Base-by-base conservation (phyloP, 37 sponge, comb jelly and placozoan species). In the Crambe crambe region DNA sequence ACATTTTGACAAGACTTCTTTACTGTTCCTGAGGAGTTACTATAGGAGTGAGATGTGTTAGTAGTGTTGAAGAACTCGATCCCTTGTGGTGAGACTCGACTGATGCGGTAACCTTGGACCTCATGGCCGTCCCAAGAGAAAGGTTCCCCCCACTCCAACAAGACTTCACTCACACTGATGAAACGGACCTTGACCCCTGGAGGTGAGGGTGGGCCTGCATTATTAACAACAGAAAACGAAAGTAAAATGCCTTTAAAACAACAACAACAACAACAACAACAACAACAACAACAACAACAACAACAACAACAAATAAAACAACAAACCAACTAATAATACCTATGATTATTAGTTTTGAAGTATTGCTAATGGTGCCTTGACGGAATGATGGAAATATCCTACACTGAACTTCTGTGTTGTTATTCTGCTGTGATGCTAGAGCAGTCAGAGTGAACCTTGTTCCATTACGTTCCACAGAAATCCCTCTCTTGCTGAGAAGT, bases 51-150 rank as follows among this genome's bases (percentile, higher is more conserved):
- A 12, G 6, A 15, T 6, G 6, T 6, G 51, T 15, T 6, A 15
- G 51, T 47, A 47, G 51, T 47, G 51, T 47, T 47, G 51, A 47
- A 47, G 51, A 15, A 15, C 12, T 12, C 12, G 10, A 47, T 47
- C 12, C 51, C 51, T 15, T 47, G 6, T 12, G 10, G 6, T 6
- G 6, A 6, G 6, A 15, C 12, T 47, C 12, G 10, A 47, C 10
- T 47, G 51, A 47, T 47, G 12, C 12, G 12, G 12, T 47, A 47
- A 6, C 51, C 51, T 47, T 15, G 51, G 51, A 47, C 51, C 51
- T 47, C 51, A 47, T 47, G 51, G 51, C 51, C 51, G 10, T 47
- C 51, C 73, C 73, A 72, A 26, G 73, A 8, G 42, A 72, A 72
- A 29, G 73, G 73, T 47, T 42, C 30, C 23, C 27, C 34, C 73